Evolutionary conservation across 2,888 invertebrate species (phyloP), one percentile per base, ranked within the genome.

Genomic region (Orthonevra nobilis): DNA sequence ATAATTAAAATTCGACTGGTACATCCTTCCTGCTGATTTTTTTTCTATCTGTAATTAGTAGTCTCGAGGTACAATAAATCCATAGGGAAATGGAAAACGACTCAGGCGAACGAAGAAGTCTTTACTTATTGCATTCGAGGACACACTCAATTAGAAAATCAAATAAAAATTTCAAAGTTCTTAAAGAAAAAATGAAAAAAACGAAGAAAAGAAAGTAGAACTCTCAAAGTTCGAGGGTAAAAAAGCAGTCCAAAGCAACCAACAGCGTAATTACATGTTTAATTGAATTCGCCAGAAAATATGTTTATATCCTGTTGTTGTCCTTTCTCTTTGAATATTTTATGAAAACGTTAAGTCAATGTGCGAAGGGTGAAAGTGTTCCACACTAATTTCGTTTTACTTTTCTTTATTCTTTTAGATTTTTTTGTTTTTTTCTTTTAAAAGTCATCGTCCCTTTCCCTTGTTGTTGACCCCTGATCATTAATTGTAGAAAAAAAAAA

Each of bases 241-340:
- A 14, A 58, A 44, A 42, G n/a, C n/a, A n/a, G n/a, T n/a, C n/a
- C n/a, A n/a, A 63, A 34, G 12, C 20, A 30, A 46, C 19, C 60
- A 36, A 50, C 40, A 84, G 82, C 82, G 86, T 87, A 87, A 87
- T 87, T 87, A 87, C 87, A 86, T 86, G 84, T 87, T 87, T 87
- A 87, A 87, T 87, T 86, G 87, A 85, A 85, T 84, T 81, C 82
- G 82, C 74, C 63, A 81, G 82, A 84, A 84, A 85, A 83, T 84
- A 84, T 85, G 82, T 83, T 81, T 81, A 81, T 73, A 66, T 79
- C 66, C 73, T 73, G 73, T 79, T 48, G n/a, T 74, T 40, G 32
- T 64, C 56, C 50, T 64, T 58, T 58, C 10, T 58, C 17, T 68
- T 79, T 79, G 72, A 72, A 79, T 79, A 79, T 66, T 79, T 79